A percentile compares a stretch with the other conserved stretches of the same genome.
Conservation (phyloP, 2,797 vertebrate species). For the Sebastes hopkinsi region DNA sequence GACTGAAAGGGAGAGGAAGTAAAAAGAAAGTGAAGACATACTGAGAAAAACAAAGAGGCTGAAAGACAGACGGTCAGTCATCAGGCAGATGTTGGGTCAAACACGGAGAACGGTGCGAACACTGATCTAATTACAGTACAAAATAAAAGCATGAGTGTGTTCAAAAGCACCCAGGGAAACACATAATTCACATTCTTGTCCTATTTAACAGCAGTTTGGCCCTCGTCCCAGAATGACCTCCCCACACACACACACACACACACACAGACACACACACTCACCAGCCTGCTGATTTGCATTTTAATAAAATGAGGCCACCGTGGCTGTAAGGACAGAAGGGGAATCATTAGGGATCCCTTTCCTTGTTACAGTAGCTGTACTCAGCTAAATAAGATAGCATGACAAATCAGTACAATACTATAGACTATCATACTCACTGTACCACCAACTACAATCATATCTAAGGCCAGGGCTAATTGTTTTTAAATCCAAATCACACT, state of each 20-base stretch:
- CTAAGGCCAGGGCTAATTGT: not conserved
- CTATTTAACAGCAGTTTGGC: slow-evolving; percentile 62
- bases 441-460: not conserved
- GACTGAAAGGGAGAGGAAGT: not conserved
- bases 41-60: not conserved
- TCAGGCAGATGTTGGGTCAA: slow-evolving; percentile 1
- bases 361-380: not conserved
- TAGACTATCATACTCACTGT: not conserved
- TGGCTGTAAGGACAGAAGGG: not conserved
- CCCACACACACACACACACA: not conserved
- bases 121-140: not conserved
- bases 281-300: slow-evolving; percentile 54
- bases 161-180: slow-evolving; percentile 47
- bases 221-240: slow-evolving; percentile 44
- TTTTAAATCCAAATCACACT: not conserved
- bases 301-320: slow-evolving; percentile 61
- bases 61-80: not conserved
- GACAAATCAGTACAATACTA: not conserved
- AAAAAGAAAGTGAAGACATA: not conserved
- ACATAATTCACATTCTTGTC: slow-evolving; percentile 69
- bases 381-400: not conserved
- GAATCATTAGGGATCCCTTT: slow-evolving; percentile 11
- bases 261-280: slow-evolving; percentile 1
- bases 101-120: not conserved
- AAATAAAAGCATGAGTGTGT: slow-evolving; percentile 33